Percentiles rank a stretch among this genome's conserved stretches.
phyloP scores from a whole-genome alignment of 2,797 vertebrate genomes.

The Sebastes steindachneri region DNA sequence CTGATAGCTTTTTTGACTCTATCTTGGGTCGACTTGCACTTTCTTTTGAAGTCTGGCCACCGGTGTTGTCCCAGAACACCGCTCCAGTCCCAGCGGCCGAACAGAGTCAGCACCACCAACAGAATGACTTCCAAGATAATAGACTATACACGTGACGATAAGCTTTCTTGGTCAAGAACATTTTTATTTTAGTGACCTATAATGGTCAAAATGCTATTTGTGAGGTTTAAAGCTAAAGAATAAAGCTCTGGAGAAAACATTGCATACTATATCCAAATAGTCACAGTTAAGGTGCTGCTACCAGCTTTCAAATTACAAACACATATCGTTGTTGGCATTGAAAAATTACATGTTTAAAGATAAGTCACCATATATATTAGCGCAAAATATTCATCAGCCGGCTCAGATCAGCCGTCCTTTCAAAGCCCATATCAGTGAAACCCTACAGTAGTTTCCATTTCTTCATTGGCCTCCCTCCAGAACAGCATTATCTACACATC shows the following conservation, averaged over 20 bases:
- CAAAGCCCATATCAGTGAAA: slow-evolving; percentile 40
- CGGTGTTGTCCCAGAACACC: slow-evolving; percentile 20
- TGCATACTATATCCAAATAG: neutral
- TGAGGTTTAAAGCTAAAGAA: neutral
- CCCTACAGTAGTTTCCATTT: slow-evolving; percentile 47
- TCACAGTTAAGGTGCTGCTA: neutral
- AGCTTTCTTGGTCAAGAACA: neutral
- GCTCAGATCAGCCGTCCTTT: slow-evolving; percentile 16
- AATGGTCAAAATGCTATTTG: neutral
- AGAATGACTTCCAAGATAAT: neutral
- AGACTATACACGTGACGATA: neutral
- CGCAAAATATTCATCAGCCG: slow-evolving; percentile 14
- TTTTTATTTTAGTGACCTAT: neutral
- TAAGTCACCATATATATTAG: neutral
- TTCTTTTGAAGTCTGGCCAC: slow-evolving; percentile 48
- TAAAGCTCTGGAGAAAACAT: neutral
- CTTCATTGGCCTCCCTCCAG: slow-evolving; percentile 50
- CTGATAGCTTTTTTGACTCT: slow-evolving; percentile 48
- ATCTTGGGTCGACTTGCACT: slow-evolving; percentile 39
- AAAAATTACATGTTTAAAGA: slow-evolving; percentile 9
- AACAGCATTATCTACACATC: slow-evolving; percentile 53
- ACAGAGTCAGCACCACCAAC: slow-evolving; percentile 11
- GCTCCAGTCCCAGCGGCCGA: neutral
- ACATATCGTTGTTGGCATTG: neutral
- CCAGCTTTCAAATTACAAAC: neutral